phyloP scores from a whole-genome alignment of 2,797 vertebrate species.

The Heterohyrax brucei region DNA sequence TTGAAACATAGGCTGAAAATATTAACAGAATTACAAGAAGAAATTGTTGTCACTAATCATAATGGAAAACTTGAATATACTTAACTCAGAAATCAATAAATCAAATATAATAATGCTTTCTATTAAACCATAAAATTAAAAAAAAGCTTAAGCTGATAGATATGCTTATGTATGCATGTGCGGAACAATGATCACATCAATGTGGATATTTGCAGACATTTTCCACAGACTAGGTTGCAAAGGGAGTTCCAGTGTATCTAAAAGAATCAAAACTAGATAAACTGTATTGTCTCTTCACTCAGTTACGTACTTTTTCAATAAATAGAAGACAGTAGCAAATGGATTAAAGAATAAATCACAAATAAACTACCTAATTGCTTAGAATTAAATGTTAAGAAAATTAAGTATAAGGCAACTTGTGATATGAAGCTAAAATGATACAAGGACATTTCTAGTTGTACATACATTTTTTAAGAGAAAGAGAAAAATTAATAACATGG shows the following conservation, averaged over 20 bases:
- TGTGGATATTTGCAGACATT: conserved; percentile 1
- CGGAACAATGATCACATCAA: neutral
- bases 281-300: neutral
- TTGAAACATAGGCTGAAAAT: neutral
- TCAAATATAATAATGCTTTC: neutral
- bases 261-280: neutral
- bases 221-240: neutral
- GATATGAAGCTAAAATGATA: neutral
- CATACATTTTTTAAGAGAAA: conserved; percentile 10
- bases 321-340: neutral
- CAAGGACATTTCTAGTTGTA: neutral
- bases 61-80: neutral
- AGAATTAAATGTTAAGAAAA: neutral
- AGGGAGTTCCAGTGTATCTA: neutral
- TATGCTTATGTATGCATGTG: neutral
- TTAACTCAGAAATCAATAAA: neutral
- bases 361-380: neutral
- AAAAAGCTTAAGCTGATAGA: neutral
- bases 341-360: neutral
- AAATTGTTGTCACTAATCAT: neutral
- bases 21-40: neutral
- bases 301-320: neutral
- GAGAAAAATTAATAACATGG: neutral
- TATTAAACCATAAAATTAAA: neutral
- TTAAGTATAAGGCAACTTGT: neutral